Conservation (phyloP, 2,888 invertebrate species). For the Pyrrhia umbra region DNA sequence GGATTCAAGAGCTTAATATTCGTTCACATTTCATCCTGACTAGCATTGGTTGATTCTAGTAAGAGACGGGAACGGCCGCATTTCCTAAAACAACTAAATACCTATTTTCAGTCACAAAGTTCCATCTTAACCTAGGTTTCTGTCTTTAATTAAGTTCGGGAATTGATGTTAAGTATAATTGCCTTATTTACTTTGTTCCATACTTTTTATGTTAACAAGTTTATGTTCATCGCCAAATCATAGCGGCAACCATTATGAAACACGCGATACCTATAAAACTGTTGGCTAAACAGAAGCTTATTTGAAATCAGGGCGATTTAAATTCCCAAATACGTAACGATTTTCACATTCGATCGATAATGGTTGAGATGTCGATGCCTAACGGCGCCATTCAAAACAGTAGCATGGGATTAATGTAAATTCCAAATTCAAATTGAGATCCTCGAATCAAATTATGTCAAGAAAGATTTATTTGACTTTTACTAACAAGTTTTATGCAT, state of each 20-base stretch:
- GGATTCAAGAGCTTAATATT: too few species aligned
- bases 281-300: conserved; percentile 51
- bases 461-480: conserved; percentile 22
- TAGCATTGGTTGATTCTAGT: too few species aligned
- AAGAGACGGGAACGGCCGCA: too few species aligned
- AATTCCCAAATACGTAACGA: conserved; percentile 43
- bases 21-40: too few species aligned
- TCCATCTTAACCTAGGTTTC: too few species aligned
- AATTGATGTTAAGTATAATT: too few species aligned
- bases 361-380: conserved; percentile 39
- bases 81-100: too few species aligned
- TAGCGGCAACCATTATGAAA: background rate
- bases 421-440: conserved; percentile 43
- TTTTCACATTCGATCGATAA: conserved; percentile 53
- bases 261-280: conserved; percentile 54
- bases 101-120: too few species aligned
- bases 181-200: too few species aligned
- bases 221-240: conserved; percentile 1
- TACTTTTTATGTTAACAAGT: too few species aligned
- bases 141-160: too few species aligned
- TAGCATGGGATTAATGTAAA: conserved; percentile 48
- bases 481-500: background rate
- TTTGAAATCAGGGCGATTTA: conserved; percentile 42
- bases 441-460: conserved; percentile 15
- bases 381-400: conserved; percentile 53